Evolutionary conservation across 1,140 invertebrate genomes (phyloP).

Genomic region (Stratiolaelaps scimitus): DNA sequence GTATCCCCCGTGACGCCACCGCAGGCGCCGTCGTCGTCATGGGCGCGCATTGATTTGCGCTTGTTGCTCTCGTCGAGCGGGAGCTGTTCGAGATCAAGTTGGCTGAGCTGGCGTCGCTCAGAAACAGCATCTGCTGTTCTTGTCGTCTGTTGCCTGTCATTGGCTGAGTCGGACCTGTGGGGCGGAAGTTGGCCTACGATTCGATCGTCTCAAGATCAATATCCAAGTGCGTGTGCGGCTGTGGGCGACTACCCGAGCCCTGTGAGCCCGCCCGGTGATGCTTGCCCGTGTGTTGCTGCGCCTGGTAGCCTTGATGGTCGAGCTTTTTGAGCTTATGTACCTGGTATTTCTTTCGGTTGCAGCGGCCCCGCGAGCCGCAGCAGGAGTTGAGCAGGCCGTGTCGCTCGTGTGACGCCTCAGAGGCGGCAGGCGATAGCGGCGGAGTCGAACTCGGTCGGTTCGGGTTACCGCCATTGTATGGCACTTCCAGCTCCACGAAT

Average conservation of each 20-base stretch:
- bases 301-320: conserved; percentile 18
- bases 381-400: conserved; percentile 50
- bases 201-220: conserved; percentile 24
- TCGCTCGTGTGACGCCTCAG: conserved; percentile 44
- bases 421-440: conserved; percentile 67
- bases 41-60: too few relatives aligned
- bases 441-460: conserved; percentile 60
- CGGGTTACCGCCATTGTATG: conserved; percentile 68
- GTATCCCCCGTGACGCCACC: too few relatives aligned
- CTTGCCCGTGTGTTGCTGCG: too few relatives aligned
- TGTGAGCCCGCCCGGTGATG: conserved; percentile 10
- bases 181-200: neutral
- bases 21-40: too few relatives aligned
- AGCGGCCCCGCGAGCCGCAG: conserved; percentile 73
- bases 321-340: conserved; percentile 42
- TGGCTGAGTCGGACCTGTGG: too few relatives aligned
- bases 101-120: too few relatives aligned
- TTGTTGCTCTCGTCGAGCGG: too few relatives aligned
- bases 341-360: conserved; percentile 68
- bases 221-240: neutral
- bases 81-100: too few relatives aligned
- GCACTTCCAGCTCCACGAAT: conserved; percentile 88
- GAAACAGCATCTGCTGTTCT: too few relatives aligned
- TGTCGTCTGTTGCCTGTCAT: too few relatives aligned
- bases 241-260: conserved; percentile 14